phyloP scores from a whole-genome alignment of 2,797 vertebrate genomes.

The Parauchenoglanis punctatus region DNA sequence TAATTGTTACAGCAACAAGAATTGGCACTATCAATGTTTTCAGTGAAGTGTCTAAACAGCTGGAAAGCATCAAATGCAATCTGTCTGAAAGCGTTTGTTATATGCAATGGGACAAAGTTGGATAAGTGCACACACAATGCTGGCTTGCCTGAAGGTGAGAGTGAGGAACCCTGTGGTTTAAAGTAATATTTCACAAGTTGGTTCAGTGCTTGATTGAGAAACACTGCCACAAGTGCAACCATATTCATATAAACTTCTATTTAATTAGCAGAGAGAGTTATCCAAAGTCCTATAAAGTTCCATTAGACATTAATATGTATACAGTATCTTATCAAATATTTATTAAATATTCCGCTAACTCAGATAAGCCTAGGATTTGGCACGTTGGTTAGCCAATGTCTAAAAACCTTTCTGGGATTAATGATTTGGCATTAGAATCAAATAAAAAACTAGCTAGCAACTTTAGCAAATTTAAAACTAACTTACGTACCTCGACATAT shows the following conservation, averaged over 20 bases:
- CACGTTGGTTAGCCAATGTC: not conserved
- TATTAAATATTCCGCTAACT: not conserved
- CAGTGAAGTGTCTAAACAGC: conserved; percentile 13
- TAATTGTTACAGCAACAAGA: conserved; percentile 38
- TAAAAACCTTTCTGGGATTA: not conserved
- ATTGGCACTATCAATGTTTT: not conserved
- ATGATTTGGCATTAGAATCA: not conserved
- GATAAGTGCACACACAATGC: not conserved
- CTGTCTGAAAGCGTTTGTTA: conserved; percentile 8
- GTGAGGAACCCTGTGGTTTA: not conserved
- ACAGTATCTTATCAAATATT: not conserved
- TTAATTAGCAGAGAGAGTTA: not conserved
- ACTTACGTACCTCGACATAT: no score
- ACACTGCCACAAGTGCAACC: not conserved
- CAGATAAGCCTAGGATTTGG: not conserved
- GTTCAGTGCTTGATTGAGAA: not conserved
- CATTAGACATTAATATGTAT: not conserved
- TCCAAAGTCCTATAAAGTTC: not conserved
- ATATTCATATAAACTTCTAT: not conserved
- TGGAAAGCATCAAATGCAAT: conserved; percentile 43
- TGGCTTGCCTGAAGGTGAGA: not conserved
- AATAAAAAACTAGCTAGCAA: not conserved
- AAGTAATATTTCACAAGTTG: not conserved
- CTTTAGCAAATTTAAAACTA: not conserved
- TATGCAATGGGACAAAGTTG: not conserved